phyloP scores from a whole-genome alignment of 2,888 invertebrate genomes.

The Tineola bisselliella region DNA sequence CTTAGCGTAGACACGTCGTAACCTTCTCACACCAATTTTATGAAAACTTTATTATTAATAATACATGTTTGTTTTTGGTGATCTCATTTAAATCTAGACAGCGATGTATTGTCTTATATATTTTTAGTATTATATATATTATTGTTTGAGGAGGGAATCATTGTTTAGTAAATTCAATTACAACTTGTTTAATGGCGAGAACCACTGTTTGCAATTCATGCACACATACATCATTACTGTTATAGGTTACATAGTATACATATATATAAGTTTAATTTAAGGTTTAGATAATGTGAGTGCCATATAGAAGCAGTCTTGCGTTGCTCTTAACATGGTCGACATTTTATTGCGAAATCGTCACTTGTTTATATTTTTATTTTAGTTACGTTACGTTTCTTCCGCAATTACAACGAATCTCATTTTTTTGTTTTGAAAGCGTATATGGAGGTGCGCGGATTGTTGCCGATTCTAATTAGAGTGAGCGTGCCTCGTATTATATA shows the following conservation, averaged over 20 bases:
- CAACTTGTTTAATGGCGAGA: background rate
- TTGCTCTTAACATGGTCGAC: slow-evolving; percentile 12
- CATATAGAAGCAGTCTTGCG: slow-evolving; percentile 9
- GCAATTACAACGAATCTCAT: slow-evolving; percentile 50
- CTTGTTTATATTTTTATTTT: slow-evolving; percentile 16
- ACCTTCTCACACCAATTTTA: background rate
- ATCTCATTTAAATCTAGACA: slow-evolving; percentile 2
- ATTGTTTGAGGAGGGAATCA: background rate
- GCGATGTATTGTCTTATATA: slow-evolving; percentile 3
- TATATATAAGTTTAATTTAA: slow-evolving; percentile 34
- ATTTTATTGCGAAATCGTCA: slow-evolving; percentile 17
- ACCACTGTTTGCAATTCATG: background rate
- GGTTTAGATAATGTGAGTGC: background rate
- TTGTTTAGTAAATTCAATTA: background rate
- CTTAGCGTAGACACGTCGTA: background rate
- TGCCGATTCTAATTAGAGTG: no score
- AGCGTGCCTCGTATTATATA: background rate
- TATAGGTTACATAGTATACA: slow-evolving; percentile 27
- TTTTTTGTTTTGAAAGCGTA: background rate
- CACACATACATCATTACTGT: slow-evolving; percentile 23
- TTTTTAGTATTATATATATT: background rate
- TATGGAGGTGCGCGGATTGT: background rate
- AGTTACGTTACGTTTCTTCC: background rate
- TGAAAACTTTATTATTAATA: background rate
- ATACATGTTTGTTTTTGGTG: no score